Evolutionary conservation across 2,113 vertebrate genomes (phyloP), one percentile per base, ranked within the genome.

Genomic region (Sprattus sprattus): DNA sequence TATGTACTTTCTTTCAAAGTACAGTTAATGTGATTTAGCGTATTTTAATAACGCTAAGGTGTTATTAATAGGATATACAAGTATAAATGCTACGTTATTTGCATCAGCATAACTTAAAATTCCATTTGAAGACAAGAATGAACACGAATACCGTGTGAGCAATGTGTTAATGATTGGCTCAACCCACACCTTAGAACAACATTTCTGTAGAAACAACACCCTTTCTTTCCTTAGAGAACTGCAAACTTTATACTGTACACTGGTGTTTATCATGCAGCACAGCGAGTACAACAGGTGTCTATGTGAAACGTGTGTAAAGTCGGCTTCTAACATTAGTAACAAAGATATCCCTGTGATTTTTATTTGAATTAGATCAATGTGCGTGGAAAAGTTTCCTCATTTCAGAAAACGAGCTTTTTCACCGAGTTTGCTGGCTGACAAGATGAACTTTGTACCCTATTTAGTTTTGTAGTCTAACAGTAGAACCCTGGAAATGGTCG

Each of bases 171-270:
- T 78, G 28, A 78, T 39, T 78, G 71, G 71, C 71, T 15, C 13
- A 32, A 78, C 39, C 71, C 71, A 78, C 71, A 78, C 71, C 71
- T 78, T 78, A 78, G 71, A 32, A 78, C 71, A 78, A 32, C 64
- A 67, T n/a, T 25, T 67, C 64, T 25, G 16, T 3, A 75, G 67
- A 75, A 28, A 60, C 32, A 44, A 44, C 39, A 32, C 28, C 10
- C 13, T 11, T 44, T 39, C 54, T 60, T 60, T 20, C 0, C 39
- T 1, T 39, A 39, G 39, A 67, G 18, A 64, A 0, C 25, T 75
- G 71, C 13, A 15, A 78, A 78, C 71, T 78, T 78, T 9, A 32
- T 64, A 71, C 64, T 32, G 64, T 9, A 71, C 8, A 64, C 3
- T 0, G 22, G 6, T 57, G 15, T 64, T 64, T 64, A 16, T 18